Conservation (phyloP, 2,113 vertebrate species). For the Azemiops feae region DNA sequence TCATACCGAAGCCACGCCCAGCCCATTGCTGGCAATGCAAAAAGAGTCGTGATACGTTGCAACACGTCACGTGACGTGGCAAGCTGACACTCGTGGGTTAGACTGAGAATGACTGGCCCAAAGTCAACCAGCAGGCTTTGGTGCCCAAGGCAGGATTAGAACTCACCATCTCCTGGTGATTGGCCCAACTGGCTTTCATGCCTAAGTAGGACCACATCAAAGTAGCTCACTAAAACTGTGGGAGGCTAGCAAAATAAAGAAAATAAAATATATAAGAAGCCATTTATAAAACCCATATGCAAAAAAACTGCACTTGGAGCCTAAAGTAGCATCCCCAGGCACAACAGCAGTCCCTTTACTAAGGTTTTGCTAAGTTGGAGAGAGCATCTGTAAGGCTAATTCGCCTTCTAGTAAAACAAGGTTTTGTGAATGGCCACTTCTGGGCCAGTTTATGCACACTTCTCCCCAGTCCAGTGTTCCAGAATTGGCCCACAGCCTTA, state of each 20-base stretch:
- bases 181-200: too few species aligned
- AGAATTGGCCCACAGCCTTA: neutral
- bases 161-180: too few species aligned
- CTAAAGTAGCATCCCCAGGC: neutral
- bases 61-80: too few species aligned
- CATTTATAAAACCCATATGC: neutral
- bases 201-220: too few species aligned
- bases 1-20: too few species aligned
- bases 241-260: neutral
- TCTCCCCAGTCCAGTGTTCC: neutral
- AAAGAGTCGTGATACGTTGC: too few species aligned
- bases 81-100: too few species aligned
- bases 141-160: too few species aligned
- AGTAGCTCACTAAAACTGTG: neutral
- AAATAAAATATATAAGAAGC: neutral
- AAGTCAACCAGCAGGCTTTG: too few species aligned
- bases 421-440: neutral
- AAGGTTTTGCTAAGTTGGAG: neutral
- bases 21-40: too few species aligned
- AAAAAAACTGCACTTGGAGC: neutral
- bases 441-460: neutral
- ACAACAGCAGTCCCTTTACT: neutral
- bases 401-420: neutral
- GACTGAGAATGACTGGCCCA: too few species aligned
- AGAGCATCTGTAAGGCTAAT: neutral